Conservation (phyloP, 2,888 invertebrate species). For the Adelognathus sp. region DNA sequence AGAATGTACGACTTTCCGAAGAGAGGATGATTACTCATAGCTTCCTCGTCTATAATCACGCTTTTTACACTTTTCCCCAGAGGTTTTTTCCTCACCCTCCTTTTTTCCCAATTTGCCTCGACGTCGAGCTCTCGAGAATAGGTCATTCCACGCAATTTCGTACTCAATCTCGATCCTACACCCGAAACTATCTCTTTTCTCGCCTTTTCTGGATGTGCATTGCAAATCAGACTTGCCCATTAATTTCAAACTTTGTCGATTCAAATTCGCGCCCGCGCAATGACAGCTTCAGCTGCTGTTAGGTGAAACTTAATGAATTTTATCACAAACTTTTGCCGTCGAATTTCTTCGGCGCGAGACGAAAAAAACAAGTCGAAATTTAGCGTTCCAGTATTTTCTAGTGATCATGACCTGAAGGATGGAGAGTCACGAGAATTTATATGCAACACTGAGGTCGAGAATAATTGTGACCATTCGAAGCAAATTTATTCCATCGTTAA, state of each 20-base stretch:
- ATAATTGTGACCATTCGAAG: constrained; percentile 1
- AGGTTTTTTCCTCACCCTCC: background rate
- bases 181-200: background rate
- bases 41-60: constrained; percentile 8
- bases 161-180: constrained; percentile 9
- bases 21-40: background rate
- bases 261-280: background rate
- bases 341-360: background rate
- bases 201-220: background rate
- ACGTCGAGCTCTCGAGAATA: background rate
- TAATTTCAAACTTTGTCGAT: background rate
- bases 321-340: background rate
- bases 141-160: constrained; percentile 6
- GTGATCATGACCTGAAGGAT: background rate
- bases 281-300: background rate
- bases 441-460: background rate
- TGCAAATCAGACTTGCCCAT: background rate
- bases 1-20: background rate
- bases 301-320: background rate
- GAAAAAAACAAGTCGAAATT: background rate
- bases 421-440: background rate
- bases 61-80: background rate
- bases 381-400: background rate
- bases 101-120: constrained; percentile 3
- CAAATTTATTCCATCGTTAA: constrained; percentile 41